A percentile compares a stretch with the other conserved stretches of the same genome.
Evolutionary conservation across 2,113 vertebrate species (phyloP).

Genomic region (Colinus virginianus): DNA sequence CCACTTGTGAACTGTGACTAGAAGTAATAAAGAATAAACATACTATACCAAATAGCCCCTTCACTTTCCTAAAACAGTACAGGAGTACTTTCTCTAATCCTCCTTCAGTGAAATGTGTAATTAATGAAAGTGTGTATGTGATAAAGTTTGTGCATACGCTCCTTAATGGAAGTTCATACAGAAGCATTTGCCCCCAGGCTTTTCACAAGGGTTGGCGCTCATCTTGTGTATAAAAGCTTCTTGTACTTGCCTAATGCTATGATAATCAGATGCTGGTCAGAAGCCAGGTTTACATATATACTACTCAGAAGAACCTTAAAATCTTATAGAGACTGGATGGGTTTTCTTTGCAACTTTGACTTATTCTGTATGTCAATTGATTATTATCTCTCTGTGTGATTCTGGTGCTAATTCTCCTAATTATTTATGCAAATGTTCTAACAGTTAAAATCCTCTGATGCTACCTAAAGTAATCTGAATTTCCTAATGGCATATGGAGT

Average conservation of each 20-base stretch:
- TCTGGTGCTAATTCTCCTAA: slow-evolving; percentile 61
- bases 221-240: neutral
- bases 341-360: neutral
- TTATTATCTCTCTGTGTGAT: slow-evolving; percentile 7
- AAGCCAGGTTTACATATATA: slow-evolving; percentile 28
- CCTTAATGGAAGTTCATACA: fast-evolving
- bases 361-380: neutral
- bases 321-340: neutral
- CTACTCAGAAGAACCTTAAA: neutral
- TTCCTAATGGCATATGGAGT: slow-evolving; percentile 1
- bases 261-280: slow-evolving; percentile 27
- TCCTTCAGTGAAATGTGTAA: neutral
- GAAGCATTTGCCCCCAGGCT: neutral
- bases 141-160: neutral
- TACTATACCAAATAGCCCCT: neutral
- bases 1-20: neutral
- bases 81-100: neutral
- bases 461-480: slow-evolving; percentile 55
- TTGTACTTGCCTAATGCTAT: neutral
- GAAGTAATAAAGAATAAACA: neutral
- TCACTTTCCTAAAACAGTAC: neutral
- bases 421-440: slow-evolving; percentile 67
- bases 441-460: slow-evolving; percentile 54
- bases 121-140: neutral
- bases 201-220: neutral